Percentiles rank a stretch among this genome's conserved stretches.
These are phyloP conservation scores for Solenodon paradoxus DNA, from an alignment of 2,113 vertebrate species.

Conservation along the genomic window DNA sequence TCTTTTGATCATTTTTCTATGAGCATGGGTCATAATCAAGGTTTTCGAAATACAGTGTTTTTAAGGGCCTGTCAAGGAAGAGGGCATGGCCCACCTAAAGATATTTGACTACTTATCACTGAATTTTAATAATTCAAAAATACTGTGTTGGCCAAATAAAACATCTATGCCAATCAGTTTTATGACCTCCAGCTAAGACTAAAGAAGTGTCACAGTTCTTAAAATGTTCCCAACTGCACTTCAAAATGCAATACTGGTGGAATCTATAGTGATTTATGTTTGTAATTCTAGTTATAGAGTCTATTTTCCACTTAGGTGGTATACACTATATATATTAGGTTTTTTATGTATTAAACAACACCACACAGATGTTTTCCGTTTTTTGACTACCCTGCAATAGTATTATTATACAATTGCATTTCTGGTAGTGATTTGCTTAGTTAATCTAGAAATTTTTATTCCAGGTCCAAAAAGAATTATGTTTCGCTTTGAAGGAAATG, in stretches of 20 bases:
- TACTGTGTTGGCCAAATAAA: not conserved
- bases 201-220: not conserved
- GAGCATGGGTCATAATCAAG: not conserved
- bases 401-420: conserved; percentile 68
- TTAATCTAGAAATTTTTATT: conserved; percentile 69
- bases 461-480: conserved; percentile 44
- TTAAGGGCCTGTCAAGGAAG: not conserved
- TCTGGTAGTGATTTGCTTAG: conserved; percentile 74
- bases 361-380: conserved; percentile 54
- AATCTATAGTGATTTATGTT: not conserved
- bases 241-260: not conserved
- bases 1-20: not conserved
- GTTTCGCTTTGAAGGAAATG: conserved; percentile 69
- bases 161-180: not conserved
- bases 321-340: not conserved
- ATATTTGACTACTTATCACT: no score
- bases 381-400: conserved; percentile 51
- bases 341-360: conserved; percentile 63
- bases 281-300: not conserved
- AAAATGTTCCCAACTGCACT: not conserved
- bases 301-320: conserved; percentile 45
- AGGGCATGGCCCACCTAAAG: not conserved
- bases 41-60: not conserved
- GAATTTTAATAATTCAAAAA: not conserved
- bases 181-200: not conserved